Evolutionary conservation across 1,140 invertebrate species (phyloP).

Genomic region (Cotesia chilonis): DNA sequence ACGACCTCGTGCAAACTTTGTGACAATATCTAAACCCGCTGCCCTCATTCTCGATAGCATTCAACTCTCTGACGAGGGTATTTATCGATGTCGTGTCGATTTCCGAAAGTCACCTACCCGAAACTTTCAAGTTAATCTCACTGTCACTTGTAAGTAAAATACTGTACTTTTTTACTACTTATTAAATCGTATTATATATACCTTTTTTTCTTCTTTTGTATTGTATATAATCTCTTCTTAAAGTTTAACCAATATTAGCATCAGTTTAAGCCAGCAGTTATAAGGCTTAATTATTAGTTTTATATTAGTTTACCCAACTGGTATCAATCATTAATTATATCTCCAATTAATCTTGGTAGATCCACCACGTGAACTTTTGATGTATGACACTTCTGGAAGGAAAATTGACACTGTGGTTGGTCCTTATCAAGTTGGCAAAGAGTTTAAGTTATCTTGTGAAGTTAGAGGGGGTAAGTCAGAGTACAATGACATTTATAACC

Average conservation of each 20-base stretch:
- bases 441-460: conserved; percentile 85
- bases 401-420: conserved; percentile 80
- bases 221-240: background rate
- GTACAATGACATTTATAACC: too few relatives aligned
- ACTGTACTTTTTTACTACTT: too few relatives aligned
- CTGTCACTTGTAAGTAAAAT: conserved; percentile 83
- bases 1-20: conserved; percentile 81
- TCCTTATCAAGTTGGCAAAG: conserved; percentile 83
- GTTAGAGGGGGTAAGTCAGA: conserved; percentile 82
- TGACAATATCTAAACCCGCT: conserved; percentile 77
- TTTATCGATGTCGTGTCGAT: conserved; percentile 88
- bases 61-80: conserved; percentile 82
- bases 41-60: conserved; percentile 83
- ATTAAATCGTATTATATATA: too few relatives aligned
- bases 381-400: conserved; percentile 83
- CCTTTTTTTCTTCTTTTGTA: background rate
- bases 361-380: conserved; percentile 83
- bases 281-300: background rate
- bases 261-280: background rate
- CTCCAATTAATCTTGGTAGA: conserved; percentile 71
- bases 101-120: conserved; percentile 89
- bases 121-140: conserved; percentile 89
- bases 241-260: background rate
- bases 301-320: background rate
- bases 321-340: conserved; percentile 15